A percentile compares a stretch with the other conserved stretches of the same genome.
Evolutionary conservation across 2,797 vertebrate genomes (phyloP).

Genomic region (Falco rusticolus): DNA sequence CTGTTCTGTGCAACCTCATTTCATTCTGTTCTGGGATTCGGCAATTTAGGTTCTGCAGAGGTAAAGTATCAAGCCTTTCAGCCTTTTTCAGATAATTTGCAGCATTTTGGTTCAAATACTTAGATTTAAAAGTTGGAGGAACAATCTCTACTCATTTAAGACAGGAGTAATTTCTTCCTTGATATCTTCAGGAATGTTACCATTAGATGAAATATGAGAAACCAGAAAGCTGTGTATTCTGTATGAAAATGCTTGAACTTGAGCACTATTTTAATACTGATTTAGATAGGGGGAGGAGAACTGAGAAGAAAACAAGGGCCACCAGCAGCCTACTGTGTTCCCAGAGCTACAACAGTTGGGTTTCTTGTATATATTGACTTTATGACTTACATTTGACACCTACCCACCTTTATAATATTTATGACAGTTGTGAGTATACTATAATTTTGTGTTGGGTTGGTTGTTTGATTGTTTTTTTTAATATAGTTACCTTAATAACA

Average conservation of each 20-base stretch:
- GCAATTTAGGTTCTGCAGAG: background rate
- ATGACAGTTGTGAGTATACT: background rate
- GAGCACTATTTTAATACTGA: background rate
- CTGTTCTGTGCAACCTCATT: background rate
- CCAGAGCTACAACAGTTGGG: background rate
- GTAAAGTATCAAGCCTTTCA: background rate
- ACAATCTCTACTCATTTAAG: background rate
- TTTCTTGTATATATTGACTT: background rate
- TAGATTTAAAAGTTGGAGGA: background rate
- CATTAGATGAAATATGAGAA: background rate
- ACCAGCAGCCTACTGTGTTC: background rate
- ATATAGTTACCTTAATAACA: conserved; percentile 93
- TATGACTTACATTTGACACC: background rate
- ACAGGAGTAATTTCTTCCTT: background rate
- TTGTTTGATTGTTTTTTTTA: background rate
- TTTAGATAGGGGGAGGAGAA: background rate
- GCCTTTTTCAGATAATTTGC: background rate
- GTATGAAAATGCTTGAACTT: background rate
- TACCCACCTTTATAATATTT: background rate
- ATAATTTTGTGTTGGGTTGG: background rate
- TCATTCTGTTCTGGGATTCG: background rate
- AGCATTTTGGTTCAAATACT: background rate
- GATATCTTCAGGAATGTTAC: background rate
- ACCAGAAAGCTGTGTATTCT: background rate
- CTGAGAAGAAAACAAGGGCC: background rate